phyloP scores from a whole-genome alignment of 2,113 vertebrate species.

The Poecilia latipinna region DNA sequence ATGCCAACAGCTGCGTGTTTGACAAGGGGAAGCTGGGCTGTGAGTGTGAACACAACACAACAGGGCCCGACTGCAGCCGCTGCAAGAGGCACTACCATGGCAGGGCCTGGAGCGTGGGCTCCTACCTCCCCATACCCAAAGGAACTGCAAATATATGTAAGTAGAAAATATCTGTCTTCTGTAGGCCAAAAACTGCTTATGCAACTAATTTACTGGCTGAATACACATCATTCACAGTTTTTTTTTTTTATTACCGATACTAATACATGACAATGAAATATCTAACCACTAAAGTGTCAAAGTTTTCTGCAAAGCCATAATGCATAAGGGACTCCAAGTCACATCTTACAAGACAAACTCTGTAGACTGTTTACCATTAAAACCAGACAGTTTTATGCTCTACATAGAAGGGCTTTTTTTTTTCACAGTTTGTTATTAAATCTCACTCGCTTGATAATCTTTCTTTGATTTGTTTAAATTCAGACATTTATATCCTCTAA shows the following conservation, averaged over 20 bases:
- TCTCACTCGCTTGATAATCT: background rate
- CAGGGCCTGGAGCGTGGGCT: slow-evolving; percentile 91
- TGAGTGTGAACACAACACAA: slow-evolving; percentile 97
- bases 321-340: background rate
- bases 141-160: slow-evolving; percentile 98
- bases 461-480: background rate
- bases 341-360: background rate
- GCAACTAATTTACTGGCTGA: background rate
- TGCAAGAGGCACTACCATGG: slow-evolving; percentile 97
- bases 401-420: background rate
- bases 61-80: slow-evolving; percentile 93
- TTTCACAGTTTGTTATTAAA: background rate
- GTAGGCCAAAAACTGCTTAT: background rate
- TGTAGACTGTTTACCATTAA: background rate
- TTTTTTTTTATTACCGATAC: background rate
- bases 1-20: slow-evolving; percentile 93
- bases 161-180: slow-evolving; percentile 43
- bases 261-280: background rate
- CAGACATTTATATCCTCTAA: background rate
- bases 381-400: background rate
- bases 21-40: slow-evolving; percentile 92
- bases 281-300: background rate
- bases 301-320: background rate
- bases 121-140: slow-evolving; percentile 95
- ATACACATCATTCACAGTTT: slow-evolving; percentile 3